Conservation (phyloP, 1,140 invertebrate species). For the Drosophila yakuba region DNA sequence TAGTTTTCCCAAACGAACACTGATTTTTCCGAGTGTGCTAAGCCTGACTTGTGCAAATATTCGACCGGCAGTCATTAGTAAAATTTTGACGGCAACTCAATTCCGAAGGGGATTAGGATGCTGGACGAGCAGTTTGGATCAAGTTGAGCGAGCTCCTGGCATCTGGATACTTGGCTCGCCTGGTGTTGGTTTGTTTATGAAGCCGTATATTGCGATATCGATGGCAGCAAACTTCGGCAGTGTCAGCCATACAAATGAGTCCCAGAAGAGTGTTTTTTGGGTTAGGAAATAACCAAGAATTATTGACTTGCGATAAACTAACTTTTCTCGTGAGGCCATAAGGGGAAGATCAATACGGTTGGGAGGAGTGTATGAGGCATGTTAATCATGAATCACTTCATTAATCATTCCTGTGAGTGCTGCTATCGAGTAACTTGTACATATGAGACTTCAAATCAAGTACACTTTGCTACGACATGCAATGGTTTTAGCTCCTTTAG, state of each 20-base stretch:
- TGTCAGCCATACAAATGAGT: conserved; percentile 28
- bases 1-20: too few relatives aligned
- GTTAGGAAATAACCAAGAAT: conserved; percentile 12
- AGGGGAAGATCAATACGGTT: too few relatives aligned
- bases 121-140: conserved; percentile 8
- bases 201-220: conserved; percentile 42
- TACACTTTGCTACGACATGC: background rate
- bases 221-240: conserved; percentile 8
- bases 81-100: conserved; percentile 69
- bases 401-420: background rate
- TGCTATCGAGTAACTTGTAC: too few relatives aligned
- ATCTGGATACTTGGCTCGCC: conserved; percentile 38
- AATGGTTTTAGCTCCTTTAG: background rate
- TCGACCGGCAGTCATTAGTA: conserved; percentile 64
- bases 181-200: conserved; percentile 48
- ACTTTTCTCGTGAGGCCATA: background rate
- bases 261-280: conserved; percentile 13
- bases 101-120: conserved; percentile 2
- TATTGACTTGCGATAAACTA: conserved; percentile 5
- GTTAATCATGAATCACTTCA: background rate
- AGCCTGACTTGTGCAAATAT: conserved; percentile 34
- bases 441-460: too few relatives aligned
- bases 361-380: background rate
- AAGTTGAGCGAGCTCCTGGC: conserved; percentile 15
- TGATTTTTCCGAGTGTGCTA: conserved; percentile 3